These are phyloP conservation scores for Linyphia triangularis DNA, from an alignment of 2,888 invertebrate genomes.

Conservation along the genomic window DNA sequence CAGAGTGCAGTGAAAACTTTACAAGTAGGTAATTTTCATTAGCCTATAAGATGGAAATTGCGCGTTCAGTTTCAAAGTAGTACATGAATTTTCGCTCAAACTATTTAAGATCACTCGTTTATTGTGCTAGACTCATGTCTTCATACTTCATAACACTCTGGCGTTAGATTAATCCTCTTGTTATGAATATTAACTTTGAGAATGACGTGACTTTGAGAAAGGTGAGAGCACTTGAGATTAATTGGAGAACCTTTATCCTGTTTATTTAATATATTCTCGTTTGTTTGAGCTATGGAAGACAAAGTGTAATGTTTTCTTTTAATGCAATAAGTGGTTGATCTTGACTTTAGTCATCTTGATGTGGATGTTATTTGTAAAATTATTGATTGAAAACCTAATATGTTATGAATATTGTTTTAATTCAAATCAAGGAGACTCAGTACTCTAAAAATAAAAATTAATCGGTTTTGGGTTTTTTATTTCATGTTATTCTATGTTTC, in stretches of 20 bases:
- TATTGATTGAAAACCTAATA: too few species aligned
- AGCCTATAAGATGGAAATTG: background rate
- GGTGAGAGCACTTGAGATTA: conserved; percentile 25
- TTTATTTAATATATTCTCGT: background rate
- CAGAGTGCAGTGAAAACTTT: background rate
- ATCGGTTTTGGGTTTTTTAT: too few species aligned
- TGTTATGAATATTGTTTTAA: too few species aligned
- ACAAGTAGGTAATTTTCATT: background rate
- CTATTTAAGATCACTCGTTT: conserved; percentile 17
- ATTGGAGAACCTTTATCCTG: conserved; percentile 24
- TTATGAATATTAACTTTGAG: conserved; percentile 44
- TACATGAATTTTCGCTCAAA: conserved; percentile 30
- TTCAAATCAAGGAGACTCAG: too few species aligned
- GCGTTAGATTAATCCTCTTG: conserved; percentile 54
- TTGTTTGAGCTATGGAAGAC: background rate
- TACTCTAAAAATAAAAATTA: too few species aligned
- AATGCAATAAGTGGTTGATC: too few species aligned
- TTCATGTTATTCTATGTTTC: too few species aligned
- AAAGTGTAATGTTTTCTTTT: too few species aligned
- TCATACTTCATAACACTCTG: conserved; percentile 12
- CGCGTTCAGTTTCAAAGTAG: background rate
- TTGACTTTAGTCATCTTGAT: too few species aligned
- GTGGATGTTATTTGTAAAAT: too few species aligned
- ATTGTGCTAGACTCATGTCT: conserved; percentile 22
- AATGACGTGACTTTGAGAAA: conserved; percentile 8